Conservation (phyloP, 2,113 vertebrate species). For the Macheiramphus alcinus region DNA sequence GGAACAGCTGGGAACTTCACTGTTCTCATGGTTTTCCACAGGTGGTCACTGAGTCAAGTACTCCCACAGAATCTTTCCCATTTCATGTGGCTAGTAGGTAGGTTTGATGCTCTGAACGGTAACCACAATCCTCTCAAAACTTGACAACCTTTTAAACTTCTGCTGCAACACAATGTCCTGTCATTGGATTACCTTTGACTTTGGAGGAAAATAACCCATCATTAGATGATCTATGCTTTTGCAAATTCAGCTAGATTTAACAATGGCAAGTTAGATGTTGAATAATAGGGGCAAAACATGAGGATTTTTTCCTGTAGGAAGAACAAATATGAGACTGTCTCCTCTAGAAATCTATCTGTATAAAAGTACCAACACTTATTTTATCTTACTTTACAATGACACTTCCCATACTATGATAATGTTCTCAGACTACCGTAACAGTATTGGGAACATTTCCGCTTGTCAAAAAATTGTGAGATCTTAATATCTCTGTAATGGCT, state of each 20-base stretch:
- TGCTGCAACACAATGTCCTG: neutral
- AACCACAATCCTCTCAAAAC: neutral
- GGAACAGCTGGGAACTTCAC: no score
- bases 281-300: neutral
- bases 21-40: no score
- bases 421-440: neutral
- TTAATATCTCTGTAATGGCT: neutral
- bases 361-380: neutral
- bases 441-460: neutral
- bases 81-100: neutral
- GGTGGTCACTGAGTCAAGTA: no score
- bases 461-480: neutral
- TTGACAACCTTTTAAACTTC: neutral
- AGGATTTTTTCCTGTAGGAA: neutral
- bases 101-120: neutral
- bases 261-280: neutral
- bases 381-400: neutral
- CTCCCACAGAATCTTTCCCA: neutral
- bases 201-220: neutral
- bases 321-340: neutral
- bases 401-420: neutral
- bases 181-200: neutral
- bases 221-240: neutral
- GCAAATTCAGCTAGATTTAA: neutral
- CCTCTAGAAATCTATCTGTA: neutral